Evolutionary conservation across 2,888 invertebrate genomes (phyloP), one percentile per base, ranked within the genome.

Genomic region (Morpho helenor): DNA sequence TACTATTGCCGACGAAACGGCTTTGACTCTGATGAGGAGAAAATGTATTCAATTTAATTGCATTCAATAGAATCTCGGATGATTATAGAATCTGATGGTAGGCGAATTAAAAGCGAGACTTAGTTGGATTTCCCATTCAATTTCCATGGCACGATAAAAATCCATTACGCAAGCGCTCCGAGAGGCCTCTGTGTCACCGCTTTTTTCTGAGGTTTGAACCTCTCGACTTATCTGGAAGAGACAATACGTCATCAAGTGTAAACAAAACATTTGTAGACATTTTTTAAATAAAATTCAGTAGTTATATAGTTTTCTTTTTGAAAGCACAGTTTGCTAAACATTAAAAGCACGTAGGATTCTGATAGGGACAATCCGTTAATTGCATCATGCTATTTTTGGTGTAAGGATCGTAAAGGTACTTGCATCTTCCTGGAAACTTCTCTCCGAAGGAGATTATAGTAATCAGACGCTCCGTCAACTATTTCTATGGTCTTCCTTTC

Each of bases 131-230:
- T 81, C 75, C 80, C 72, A 81, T 82, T 84, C 80, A 81, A 84
- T 88, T 85, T 82, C 77, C 82, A 85, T 81, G 80, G 79, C 75
- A 73, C 79, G 82, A 87, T 84, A 85, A 84, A 87, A 87, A 87
- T 82, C 82, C 81, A 87, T 87, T 85, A 87, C 78, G 73, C 70
- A 67, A 75, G 72, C 77, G 74, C 67, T 70, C 72, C 67, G 67
- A 74, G 79, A 74, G 78, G 79, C 77, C 77, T 76, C 70, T 65
- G 74, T 75, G 75, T 73, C 78, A 73, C 75, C 68, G 73, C 49
- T 43, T 53, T 57, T 50, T 60, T 63, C 52, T 57, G 56, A 73
- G 75, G 70, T 72, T 67, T 67, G 69, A 65, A 60, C 56, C 68
- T 69, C 62, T 66, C 59, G 54, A 59, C 60, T 59, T 57, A 58